Percentiles rank a stretch among this genome's conserved stretches.
These are phyloP conservation scores for Ceramica pisi DNA, from an alignment of 2,888 invertebrate species.

Conservation along the genomic window DNA sequence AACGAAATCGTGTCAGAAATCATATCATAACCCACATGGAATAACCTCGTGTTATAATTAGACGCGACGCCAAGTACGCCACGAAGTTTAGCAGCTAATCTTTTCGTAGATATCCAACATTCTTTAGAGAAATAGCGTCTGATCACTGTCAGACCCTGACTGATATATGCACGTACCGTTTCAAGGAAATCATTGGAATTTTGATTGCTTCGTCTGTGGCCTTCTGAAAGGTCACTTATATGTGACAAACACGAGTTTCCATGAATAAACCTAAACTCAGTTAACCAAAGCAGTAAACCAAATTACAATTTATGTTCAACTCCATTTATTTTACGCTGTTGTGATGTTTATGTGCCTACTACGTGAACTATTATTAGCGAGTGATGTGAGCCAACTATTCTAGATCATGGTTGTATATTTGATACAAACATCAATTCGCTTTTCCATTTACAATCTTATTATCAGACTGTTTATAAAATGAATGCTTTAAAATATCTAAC, in stretches of 20 bases:
- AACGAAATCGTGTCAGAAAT: slow-evolving; percentile 81
- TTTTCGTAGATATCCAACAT: slow-evolving; percentile 49
- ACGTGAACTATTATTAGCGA: slow-evolving; percentile 65
- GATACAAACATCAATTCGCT: slow-evolving; percentile 48
- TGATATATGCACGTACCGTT: slow-evolving; percentile 36
- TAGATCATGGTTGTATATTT: slow-evolving; percentile 70
- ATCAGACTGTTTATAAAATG: slow-evolving; percentile 29
- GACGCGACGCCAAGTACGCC: slow-evolving; percentile 70
- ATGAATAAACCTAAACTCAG: slow-evolving; percentile 16
- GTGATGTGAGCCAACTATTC: slow-evolving; percentile 72
- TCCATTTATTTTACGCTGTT: slow-evolving; percentile 64
- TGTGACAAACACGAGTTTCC: slow-evolving; percentile 38
- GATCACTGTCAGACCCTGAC: slow-evolving; percentile 46
- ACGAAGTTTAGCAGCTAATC: slow-evolving; percentile 50
- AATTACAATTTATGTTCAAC: slow-evolving; percentile 54
- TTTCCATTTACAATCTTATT: slow-evolving; percentile 46
- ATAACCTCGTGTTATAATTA: slow-evolving; percentile 84
- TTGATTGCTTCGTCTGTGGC: slow-evolving; percentile 49
- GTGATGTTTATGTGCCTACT: slow-evolving; percentile 65
- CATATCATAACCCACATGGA: slow-evolving; percentile 86
- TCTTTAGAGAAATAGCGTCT: slow-evolving; percentile 48
- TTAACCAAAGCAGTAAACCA: slow-evolving; percentile 56
- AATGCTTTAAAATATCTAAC: slow-evolving; percentile 10
- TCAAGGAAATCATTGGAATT: slow-evolving; percentile 53
- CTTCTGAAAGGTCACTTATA: slow-evolving; percentile 56